Percentiles rank a stretch among this genome's conserved stretches.
Evolutionary conservation across 2,113 vertebrate genomes (phyloP).

Genomic region (Nothobranchius furzeri): DNA sequence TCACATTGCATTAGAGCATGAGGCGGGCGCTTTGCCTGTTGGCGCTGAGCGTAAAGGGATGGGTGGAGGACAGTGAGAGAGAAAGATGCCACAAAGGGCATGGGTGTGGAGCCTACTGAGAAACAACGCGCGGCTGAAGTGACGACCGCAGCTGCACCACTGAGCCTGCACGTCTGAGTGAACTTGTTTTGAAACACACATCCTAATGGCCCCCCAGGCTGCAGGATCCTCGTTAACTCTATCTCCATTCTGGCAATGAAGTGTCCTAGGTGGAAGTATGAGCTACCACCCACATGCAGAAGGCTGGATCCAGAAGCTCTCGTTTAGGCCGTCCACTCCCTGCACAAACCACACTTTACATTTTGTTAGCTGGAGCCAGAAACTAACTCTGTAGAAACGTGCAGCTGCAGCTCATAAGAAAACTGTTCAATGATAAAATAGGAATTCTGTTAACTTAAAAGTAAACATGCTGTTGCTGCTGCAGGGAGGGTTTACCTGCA

Average conservation of each 20-base stretch:
- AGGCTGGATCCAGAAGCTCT: not conserved
- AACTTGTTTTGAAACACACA: slow-evolving; percentile 30
- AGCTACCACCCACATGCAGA: slow-evolving; percentile 23
- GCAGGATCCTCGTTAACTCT: slow-evolving; percentile 28
- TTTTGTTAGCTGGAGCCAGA: not conserved
- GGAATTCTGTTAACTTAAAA: too few species aligned
- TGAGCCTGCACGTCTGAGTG: slow-evolving; percentile 15
- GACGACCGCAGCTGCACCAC: slow-evolving; percentile 11
- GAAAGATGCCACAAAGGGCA: not conserved
- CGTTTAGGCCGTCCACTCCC: not conserved
- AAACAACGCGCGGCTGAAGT: slow-evolving; percentile 23
- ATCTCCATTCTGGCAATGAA: slow-evolving; percentile 40
- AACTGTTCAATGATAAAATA: too few species aligned
- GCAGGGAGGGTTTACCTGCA: too few species aligned
- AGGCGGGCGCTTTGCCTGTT: slow-evolving; percentile 48
- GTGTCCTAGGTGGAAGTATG: slow-evolving; percentile 16
- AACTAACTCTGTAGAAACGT: too few species aligned
- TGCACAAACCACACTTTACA: not conserved
- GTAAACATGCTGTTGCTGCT: too few species aligned
- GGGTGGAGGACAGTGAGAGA: not conserved
- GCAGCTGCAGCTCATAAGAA: too few species aligned
- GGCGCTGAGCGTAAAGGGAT: slow-evolving; percentile 7
- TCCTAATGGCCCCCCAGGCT: slow-evolving; percentile 12
- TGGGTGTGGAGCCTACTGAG: slow-evolving; percentile 6
- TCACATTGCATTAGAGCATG: slow-evolving; percentile 43